These are phyloP conservation scores for Autographa pulchrina DNA, from an alignment of 2,888 invertebrate species.

Conservation along the genomic window DNA sequence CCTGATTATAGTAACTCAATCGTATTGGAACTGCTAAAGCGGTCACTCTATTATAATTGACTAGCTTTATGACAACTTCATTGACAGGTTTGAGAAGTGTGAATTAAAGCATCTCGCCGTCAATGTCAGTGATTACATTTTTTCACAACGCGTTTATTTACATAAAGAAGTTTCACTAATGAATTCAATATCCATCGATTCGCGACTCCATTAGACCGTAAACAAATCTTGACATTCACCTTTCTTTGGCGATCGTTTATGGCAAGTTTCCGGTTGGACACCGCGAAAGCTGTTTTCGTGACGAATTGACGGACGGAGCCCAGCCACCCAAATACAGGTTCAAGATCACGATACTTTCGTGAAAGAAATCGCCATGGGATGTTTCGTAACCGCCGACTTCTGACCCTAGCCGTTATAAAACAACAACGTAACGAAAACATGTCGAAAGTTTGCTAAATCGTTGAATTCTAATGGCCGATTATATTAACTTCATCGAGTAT, in stretches of 20 bases:
- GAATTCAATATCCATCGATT: conserved; percentile 59
- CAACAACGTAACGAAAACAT: conserved; percentile 68
- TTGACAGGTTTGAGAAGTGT: conserved; percentile 34
- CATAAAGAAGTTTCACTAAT: conserved; percentile 61
- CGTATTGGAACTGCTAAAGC: neutral
- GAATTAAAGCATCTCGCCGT: conserved; percentile 12
- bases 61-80: conserved; percentile 3
- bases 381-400: conserved; percentile 74
- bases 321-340: conserved; percentile 67
- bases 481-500: conserved; percentile 47
- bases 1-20: conserved; percentile 20
- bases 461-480: conserved; percentile 55
- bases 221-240: conserved; percentile 85
- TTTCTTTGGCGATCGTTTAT: conserved; percentile 75
- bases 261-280: conserved; percentile 76
- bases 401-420: conserved; percentile 73
- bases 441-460: conserved; percentile 68
- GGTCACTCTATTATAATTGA: conserved; percentile 16
- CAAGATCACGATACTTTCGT: conserved; percentile 82
- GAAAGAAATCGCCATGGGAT: conserved; percentile 71
- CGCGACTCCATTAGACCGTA: conserved; percentile 59
- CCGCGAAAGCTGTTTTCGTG: conserved; percentile 78
- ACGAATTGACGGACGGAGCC: conserved; percentile 47
- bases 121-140: conserved; percentile 11
- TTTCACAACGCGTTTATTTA: conserved; percentile 42